Evolutionary conservation across 2,888 invertebrate species (phyloP).

Genomic region (Phaedon cochleariae): DNA sequence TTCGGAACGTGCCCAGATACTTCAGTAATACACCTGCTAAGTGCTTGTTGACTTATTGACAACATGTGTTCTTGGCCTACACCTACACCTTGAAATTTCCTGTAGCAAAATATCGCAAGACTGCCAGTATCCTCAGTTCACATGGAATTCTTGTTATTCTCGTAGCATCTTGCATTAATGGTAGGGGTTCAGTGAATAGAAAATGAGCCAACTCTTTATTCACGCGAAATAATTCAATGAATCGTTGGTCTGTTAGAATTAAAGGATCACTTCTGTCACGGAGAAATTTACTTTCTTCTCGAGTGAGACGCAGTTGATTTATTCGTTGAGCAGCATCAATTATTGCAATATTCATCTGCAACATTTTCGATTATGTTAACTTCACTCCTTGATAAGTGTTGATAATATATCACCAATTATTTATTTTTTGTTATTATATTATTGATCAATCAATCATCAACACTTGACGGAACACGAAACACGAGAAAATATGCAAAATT

Average conservation of each 20-base stretch:
- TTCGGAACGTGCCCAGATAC: neutral
- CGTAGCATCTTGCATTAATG: neutral
- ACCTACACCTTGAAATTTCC: neutral
- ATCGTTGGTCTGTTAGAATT: neutral
- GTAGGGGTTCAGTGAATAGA: neutral
- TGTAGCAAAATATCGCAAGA: constrained; percentile 3
- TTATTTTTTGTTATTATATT: neutral
- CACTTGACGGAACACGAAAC: no score
- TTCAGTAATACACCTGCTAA: neutral
- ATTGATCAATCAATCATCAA: no score
- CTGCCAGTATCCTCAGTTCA: constrained; percentile 3
- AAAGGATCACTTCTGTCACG: neutral
- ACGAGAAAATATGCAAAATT: no score
- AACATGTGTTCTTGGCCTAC: neutral
- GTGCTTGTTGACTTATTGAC: neutral
- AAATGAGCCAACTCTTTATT: neutral
- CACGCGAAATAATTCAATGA: neutral
- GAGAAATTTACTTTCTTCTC: neutral
- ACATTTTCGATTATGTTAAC: neutral
- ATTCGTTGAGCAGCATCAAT: neutral
- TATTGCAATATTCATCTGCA: neutral
- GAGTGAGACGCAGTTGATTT: neutral
- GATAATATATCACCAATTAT: neutral
- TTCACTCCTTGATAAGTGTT: no score
- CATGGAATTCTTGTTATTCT: neutral